Evolutionary conservation across 2,113 vertebrate species (phyloP), one percentile per base, ranked within the genome.

Genomic region (Cynocephalus volans): DNA sequence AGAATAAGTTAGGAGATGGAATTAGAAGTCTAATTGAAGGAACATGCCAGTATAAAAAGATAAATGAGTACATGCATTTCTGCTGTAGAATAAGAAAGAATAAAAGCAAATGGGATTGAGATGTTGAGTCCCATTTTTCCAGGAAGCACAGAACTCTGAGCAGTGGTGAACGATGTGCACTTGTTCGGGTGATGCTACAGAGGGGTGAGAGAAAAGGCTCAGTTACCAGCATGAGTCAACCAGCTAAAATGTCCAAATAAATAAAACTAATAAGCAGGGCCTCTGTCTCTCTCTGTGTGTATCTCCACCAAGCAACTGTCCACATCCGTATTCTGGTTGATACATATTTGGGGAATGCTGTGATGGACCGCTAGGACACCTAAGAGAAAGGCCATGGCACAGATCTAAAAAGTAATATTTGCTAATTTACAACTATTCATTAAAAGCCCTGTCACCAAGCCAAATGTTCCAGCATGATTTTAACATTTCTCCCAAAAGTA

Each of bases 371-470:
- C 64, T 41, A 5, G 2, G 3, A 12, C 13, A 64, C 80, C 31
- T 28, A 86, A 54, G 13, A 50, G 50, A 41, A 65, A 84, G 88
- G 82, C n/a, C 28, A 36, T 33, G 56, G 82, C 77, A 72, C 6
- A 45, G 96, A 98, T 95, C 50, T 73, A 88, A 81, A 97, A 97
- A 93, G 19, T 67, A 77, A 3, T 45, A 97, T 97, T 97, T 98
- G 82, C n/a, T 98, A 97, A 98, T 98, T 98, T 98, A 97, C 93
- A 98, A 52, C 97, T 98, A 95, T 97, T 97, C 98, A 98, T 98
- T 97, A 98, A 98, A 97, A 86, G 48, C 48, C 58, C 94, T 96
- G 94, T 97, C 96, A 90, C 94, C 76, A 65, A 98, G 88, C 82
- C 95, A 97, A 95, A 86, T 6, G 48, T 96, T 97, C 95, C 96